Conservation (phyloP, 1,140 invertebrate genomes). For the Diachasmimorpha longicaudata region DNA sequence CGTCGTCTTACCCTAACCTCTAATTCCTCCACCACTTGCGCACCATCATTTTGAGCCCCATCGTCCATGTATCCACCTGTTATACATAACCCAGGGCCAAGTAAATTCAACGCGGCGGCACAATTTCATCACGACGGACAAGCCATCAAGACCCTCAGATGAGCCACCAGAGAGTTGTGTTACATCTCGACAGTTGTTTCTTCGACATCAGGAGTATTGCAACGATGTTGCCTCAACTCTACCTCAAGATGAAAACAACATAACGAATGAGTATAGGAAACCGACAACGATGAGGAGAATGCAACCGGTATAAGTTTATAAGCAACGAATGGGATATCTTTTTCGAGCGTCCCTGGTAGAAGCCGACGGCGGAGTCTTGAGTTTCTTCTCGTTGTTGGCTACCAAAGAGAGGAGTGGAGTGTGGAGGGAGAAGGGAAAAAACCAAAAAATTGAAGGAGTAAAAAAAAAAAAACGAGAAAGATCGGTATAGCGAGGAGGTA, state of each 20-base stretch:
- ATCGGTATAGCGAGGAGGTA: conserved; percentile 22
- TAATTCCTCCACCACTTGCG: conserved; percentile 1
- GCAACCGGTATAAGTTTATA: conserved; percentile 23
- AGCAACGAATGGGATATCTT: conserved; percentile 19
- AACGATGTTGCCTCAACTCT: conserved; percentile 14
- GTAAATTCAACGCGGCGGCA: neutral
- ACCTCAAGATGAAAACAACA: conserved; percentile 5
- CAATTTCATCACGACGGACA: conserved; percentile 20
- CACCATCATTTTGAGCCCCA: conserved; percentile 4
- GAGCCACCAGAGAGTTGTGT: neutral
- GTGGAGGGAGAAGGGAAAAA: conserved; percentile 23
- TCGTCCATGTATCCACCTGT: conserved; percentile 16
- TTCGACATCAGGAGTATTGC: neutral
- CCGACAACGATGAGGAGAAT: conserved; percentile 19
- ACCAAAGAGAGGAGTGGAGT: conserved; percentile 19
- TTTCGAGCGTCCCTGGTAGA: conserved; percentile 27
- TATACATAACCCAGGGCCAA: neutral
- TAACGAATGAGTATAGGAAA: neutral
- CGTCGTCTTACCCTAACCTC: conserved; percentile 8
- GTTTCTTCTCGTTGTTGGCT: neutral
- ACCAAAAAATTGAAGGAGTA: conserved; percentile 20
- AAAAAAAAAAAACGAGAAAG: conserved; percentile 16
- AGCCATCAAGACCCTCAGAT: neutral
- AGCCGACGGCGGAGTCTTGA: conserved; percentile 14
- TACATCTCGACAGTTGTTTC: neutral